Percentiles rank a stretch among this genome's conserved stretches.
These are phyloP conservation scores for Meda fulgida DNA, from an alignment of 2,797 vertebrate species.

Conservation along the genomic window DNA sequence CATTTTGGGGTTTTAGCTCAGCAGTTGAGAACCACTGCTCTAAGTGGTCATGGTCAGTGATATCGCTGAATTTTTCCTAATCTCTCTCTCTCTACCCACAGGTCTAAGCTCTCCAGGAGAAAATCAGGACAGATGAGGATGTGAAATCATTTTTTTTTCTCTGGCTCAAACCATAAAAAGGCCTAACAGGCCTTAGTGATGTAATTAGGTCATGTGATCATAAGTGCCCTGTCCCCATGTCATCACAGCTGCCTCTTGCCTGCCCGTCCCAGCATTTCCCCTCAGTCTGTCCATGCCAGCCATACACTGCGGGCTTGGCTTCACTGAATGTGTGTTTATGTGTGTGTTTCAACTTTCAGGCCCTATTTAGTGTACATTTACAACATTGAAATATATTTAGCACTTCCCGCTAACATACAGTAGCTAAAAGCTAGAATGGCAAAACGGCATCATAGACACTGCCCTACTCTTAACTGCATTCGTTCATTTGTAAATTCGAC, in stretches of 20 bases:
- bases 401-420: conserved; percentile 28
- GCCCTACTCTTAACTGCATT: conserved; percentile 23
- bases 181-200: conserved; percentile 45
- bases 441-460: conserved; percentile 33
- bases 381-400: conserved; percentile 25
- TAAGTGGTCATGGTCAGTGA: not conserved
- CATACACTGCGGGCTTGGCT: conserved; percentile 39
- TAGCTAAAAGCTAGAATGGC: conserved; percentile 45
- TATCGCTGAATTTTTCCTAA: not conserved
- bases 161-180: conserved; percentile 44
- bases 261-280: conserved; percentile 36
- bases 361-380: conserved; percentile 50
- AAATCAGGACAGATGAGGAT: conserved; percentile 94
- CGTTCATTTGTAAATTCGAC: conserved; percentile 53
- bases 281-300: conserved; percentile 26
- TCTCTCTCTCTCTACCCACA: conserved; percentile 61
- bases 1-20: not conserved
- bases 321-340: conserved; percentile 25
- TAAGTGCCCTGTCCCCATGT: conserved; percentile 51
- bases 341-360: conserved; percentile 40
- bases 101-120: conserved; percentile 96
- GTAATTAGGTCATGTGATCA: conserved; percentile 58
- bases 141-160: conserved; percentile 71
- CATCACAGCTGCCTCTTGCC: conserved; percentile 50
- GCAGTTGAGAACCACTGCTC: too few species aligned